Evolutionary conservation across 2,888 invertebrate species (phyloP), one percentile per base, ranked within the genome.

Genomic region (Trachelus troglodyta): DNA sequence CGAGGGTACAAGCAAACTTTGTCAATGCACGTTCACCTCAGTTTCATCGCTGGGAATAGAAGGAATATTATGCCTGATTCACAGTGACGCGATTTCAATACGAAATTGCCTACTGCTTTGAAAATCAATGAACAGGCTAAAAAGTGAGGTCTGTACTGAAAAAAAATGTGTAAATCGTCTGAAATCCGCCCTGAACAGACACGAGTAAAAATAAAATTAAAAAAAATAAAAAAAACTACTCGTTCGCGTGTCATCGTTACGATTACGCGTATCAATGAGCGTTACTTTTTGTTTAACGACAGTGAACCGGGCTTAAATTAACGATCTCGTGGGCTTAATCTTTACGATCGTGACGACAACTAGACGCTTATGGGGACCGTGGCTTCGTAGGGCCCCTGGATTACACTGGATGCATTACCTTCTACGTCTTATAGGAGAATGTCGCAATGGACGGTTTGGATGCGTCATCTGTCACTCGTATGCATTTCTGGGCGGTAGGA

Each of bases 401-500:
- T 31, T 31, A 23, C 11, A 12, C 6, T 37, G 76, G 69, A 31
- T 31, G 73, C n/a, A 34, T 23, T 74, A 34, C 77, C 69, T 69
- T 34, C 40, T 37, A 11, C 74, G 34, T 74, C 56, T 56, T 56
- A 56, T 56, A 56, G 74, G 69, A 75, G 11, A 34, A 33, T 37
- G 31, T 30, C 69, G 74, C 73, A 34, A 35, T 75, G n/a, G 33
- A 31, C 78, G 73, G 75, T 35, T 56, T 81, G 75, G 77, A 68
- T 78, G 79, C 79, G 81, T 83, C 77, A 78, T 75, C 76, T 80
- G 80, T 79, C 79, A 80, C 79, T 81, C 33, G 71, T 71, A 23
- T 34, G 71, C 71, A 71, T 71, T 71, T 71, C 84, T 80, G 77
- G 79, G 77, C 81, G 83, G 81, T 84, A 84, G 85, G 83, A 87